Percentiles rank a stretch among this genome's conserved stretches.
phyloP scores from a whole-genome alignment of 2,888 invertebrate genomes.

The Diadegma fenestrale region DNA sequence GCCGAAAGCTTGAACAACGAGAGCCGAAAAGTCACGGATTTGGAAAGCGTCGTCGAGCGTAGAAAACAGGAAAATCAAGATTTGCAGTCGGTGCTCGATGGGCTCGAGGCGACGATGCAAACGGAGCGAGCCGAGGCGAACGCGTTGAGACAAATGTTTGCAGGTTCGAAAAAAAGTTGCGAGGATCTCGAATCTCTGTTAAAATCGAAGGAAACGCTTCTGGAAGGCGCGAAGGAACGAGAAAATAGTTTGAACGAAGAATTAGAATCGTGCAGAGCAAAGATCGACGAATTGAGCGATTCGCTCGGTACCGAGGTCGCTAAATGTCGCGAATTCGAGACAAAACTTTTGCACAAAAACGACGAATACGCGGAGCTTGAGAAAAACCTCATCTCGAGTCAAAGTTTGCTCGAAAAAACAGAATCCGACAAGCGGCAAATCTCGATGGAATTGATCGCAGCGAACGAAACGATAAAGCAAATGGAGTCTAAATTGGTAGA shows the following conservation, averaged over 20 bases:
- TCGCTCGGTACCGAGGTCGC: constrained; percentile 12
- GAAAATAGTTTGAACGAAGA: constrained; percentile 23
- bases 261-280: constrained; percentile 14
- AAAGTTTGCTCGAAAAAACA: not conserved
- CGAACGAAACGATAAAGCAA: constrained; percentile 6
- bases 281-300: constrained; percentile 30
- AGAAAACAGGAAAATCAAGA: constrained; percentile 6
- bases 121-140: constrained; percentile 29
- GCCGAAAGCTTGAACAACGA: constrained; percentile 35
- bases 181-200: constrained; percentile 47
- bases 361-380: too few species aligned
- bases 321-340: constrained; percentile 18
- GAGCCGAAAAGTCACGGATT: constrained; percentile 34
- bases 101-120: constrained; percentile 32
- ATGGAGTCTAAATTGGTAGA: constrained; percentile 9
- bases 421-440: constrained; percentile 2
- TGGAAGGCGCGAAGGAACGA: constrained; percentile 10
- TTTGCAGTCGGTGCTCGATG: constrained; percentile 18
- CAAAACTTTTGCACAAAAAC: not conserved
- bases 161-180: constrained; percentile 16
- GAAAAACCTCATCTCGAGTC: too few species aligned
- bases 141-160: constrained; percentile 26
- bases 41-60: constrained; percentile 23
- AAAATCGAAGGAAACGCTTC: constrained; percentile 21
- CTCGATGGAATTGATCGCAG: constrained; percentile 1